Evolutionary conservation across 2,797 vertebrate species (phyloP), one percentile per base, ranked within the genome.

Genomic region (Gallinago solitaria): DNA sequence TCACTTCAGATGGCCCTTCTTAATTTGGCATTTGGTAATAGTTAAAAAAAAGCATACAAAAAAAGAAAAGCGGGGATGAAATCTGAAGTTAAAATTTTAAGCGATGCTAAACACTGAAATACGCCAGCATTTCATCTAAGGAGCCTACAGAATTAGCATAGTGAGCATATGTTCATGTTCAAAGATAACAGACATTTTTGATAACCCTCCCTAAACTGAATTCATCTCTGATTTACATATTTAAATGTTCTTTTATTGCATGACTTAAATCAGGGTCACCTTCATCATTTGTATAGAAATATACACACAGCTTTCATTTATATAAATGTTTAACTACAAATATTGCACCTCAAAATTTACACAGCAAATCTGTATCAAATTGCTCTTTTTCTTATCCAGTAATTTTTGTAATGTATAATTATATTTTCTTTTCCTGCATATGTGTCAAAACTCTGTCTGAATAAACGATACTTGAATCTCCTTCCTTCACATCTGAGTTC

Each of bases 161-260:
- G 50, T 33, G 47, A 94, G 69, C 92, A 89, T 91, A 96, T 92
- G 92, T 78, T 97, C 80, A 23, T 83, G 73, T 76, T 93, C 79
- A 86, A 80, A 95, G 82, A 83, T 83, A 93, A 91, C 79, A 95
- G 89, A 84, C 50, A 81, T 87, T 95, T 94, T 51, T 83, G 69
- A 96, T 94, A 95, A 95, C 84, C 35, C 37, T 83, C 21, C 56
- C 75, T 87, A 94, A 94, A 94, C 16, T 89, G 75, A 93, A 69
- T 86, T 81, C 47, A 75, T 71, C 32, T 83, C 51, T 67, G 35
- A 91, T 94, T 95, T 93, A 65, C 71, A 89, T 91, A 94, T 92
- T 92, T 75, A 87, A 89, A 83, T 78, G 13, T 80, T 91, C 25
- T 51, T 20, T 60, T 48, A 74, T 12, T 50, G 4, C 61, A 75